Evolutionary conservation across 2,113 vertebrate genomes (phyloP), one percentile per base, ranked within the genome.

Genomic region (Pomatostomus ruficeps): DNA sequence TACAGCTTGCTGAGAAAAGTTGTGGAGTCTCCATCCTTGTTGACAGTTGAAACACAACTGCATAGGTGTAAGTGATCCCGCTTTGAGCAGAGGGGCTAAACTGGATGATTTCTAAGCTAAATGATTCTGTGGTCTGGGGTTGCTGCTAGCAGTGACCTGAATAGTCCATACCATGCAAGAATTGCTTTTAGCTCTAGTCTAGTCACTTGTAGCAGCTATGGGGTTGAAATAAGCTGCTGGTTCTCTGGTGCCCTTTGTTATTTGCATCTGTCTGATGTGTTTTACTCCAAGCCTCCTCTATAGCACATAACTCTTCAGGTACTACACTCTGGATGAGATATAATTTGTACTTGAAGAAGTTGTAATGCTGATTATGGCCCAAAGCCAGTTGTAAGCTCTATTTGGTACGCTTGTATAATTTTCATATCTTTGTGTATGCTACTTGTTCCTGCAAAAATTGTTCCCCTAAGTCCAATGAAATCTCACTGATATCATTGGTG

Each of bases 321-420:
- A n/a, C 65, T 75, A 19, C 45, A 24, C 48, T 88, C 52, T 48
- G 49, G 31, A 42, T 90, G 46, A 71, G 82, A 65, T 21, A 17
- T 82, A 68, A 82, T 89, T 93, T 94, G n/a, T 85, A 68, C 35
- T 85, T 89, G 54, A 79, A 85, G 82, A 82, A 93, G 87, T 24
- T 51, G 46, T 79, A 80, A 49, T 83, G 59, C 71, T 90, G 63
- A 73, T 61, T 88, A 63, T 72, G 73, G 81, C 81, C 65, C 73
- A 85, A 88, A 93, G 80, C 55, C 49, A 84, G 40, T 85, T n/a
- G 0, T 84, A 80, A 86, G 16, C 35, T 72, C 33, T 94, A 28
- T 68, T 93, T 90, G 54, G 54, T 68, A 66, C 0, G 17, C 72
- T 88, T 79, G 35, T 82, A 38, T 85, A 88, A 73, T 77, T 88